These are phyloP conservation scores for Florisuga fusca DNA, from an alignment of 2,797 vertebrate species.

Conservation along the genomic window DNA sequence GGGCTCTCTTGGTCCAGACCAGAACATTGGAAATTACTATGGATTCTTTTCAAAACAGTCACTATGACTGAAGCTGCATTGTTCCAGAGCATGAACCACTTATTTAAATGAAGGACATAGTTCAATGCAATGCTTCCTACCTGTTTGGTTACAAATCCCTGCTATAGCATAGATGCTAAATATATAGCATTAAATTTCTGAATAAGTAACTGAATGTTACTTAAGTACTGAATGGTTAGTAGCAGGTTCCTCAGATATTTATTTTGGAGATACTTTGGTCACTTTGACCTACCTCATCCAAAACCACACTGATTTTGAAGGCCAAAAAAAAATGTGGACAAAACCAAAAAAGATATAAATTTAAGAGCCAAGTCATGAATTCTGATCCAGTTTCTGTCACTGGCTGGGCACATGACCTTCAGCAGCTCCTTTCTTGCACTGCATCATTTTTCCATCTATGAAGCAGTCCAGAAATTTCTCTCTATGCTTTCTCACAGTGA, in stretches of 20 bases:
- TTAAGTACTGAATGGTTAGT: background rate
- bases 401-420: background rate
- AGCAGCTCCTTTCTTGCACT: background rate
- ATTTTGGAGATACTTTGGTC: background rate
- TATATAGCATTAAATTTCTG: background rate
- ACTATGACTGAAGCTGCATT: background rate
- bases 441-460: background rate
- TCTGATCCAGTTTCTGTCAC: background rate
- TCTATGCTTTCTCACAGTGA: background rate
- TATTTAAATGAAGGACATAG: background rate
- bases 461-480: background rate
- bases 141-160: background rate
- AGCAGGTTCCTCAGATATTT: background rate
- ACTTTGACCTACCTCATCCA: background rate
- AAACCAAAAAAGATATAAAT: background rate
- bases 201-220: too few relatives aligned
- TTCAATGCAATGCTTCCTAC: background rate
- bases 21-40: accelerated
- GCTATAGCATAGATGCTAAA: background rate
- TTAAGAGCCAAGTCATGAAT: background rate
- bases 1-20: background rate
- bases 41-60: background rate
- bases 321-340: background rate
- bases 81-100: background rate
- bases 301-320: background rate